phyloP scores from a whole-genome alignment of 2,888 invertebrate genomes.

The Escarpia spicata region DNA sequence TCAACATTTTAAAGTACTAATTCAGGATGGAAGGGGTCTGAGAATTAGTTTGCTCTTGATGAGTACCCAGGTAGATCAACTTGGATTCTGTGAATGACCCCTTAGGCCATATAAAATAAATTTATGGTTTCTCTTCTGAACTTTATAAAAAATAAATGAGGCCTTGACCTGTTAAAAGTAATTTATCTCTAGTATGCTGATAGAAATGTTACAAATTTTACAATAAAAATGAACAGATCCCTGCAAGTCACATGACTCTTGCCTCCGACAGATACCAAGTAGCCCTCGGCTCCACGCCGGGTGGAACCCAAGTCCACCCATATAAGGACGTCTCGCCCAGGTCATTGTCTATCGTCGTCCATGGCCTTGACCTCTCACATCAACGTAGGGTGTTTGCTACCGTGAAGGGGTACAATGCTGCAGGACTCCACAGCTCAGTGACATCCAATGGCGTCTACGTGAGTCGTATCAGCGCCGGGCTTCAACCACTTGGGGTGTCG shows the following conservation, averaged over 20 bases:
- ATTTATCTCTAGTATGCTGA: too few species aligned
- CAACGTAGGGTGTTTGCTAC: conserved; percentile 40
- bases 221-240: background rate
- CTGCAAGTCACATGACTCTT: background rate
- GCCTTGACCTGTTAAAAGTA: too few species aligned
- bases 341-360: conserved; percentile 13
- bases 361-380: conserved; percentile 20
- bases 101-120: too few species aligned
- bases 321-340: conserved; percentile 10
- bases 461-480: conserved; percentile 39
- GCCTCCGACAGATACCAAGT: conserved; percentile 6
- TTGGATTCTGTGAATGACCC: too few species aligned
- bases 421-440: conserved; percentile 42
- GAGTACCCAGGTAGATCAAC: too few species aligned
- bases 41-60: too few species aligned
- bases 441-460: conserved; percentile 45
- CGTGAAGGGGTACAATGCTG: conserved; percentile 45
- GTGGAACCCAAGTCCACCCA: conserved; percentile 31
- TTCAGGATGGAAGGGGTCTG: too few species aligned
- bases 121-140: too few species aligned
- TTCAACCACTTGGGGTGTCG: conserved; percentile 17
- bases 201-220: too few species aligned
- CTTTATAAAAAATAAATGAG: too few species aligned
- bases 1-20: too few species aligned
- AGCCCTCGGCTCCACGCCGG: conserved; percentile 30